A percentile compares a stretch with the other conserved stretches of the same genome.
Conservation (phyloP, 1,140 invertebrate species). For the Pseudomyrmex cubaensis region DNA sequence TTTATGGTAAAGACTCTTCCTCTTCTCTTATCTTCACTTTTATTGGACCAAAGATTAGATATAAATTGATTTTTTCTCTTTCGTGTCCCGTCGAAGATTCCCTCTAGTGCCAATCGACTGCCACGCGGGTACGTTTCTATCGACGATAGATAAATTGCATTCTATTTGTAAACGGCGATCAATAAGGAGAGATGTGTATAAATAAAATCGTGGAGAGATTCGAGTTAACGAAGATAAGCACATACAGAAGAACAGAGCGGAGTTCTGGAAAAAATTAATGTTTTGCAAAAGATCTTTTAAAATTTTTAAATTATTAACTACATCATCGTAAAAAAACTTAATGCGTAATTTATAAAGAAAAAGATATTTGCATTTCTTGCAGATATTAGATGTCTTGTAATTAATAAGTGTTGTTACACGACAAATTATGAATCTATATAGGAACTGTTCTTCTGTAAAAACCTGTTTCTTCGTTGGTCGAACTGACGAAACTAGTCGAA, state of each 20-base stretch:
- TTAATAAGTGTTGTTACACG: background rate
- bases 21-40: conserved; percentile 19
- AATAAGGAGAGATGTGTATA: conserved; percentile 36
- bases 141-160: conserved; percentile 66
- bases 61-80: conserved; percentile 54
- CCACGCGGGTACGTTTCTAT: conserved; percentile 47
- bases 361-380: background rate
- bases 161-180: conserved; percentile 52
- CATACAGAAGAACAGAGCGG: conserved; percentile 12
- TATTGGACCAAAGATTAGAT: conserved; percentile 66
- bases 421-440: background rate
- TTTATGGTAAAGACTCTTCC: conserved; percentile 16
- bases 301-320: conserved; percentile 1
- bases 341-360: too few species aligned
- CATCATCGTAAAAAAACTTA: too few species aligned
- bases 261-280: background rate
- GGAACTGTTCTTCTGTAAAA: conserved; percentile 22
- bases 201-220: conserved; percentile 38
- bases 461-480: conserved; percentile 23
- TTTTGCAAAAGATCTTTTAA: background rate
- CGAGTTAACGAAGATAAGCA: conserved; percentile 23
- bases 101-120: conserved; percentile 32
- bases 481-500: conserved; percentile 41
- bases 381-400: background rate
- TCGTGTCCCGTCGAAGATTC: conserved; percentile 39